Base-by-base conservation (phyloP, 2,113 vertebrate species). In the Pteruthius melanotis region DNA sequence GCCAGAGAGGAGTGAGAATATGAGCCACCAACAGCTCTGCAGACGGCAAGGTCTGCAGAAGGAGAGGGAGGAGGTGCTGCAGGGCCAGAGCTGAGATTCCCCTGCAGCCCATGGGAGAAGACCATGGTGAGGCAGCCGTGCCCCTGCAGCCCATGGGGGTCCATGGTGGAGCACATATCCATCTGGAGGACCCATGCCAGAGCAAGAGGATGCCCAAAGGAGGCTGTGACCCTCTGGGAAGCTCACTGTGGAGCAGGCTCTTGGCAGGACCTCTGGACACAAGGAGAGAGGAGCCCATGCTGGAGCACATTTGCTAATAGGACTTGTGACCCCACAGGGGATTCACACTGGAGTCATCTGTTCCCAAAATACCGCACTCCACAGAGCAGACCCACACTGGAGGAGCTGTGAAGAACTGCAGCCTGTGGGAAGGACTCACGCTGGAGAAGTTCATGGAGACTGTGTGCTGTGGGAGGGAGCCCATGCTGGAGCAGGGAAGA, bases 341-440 rank as follows among this genome's bases (percentile, higher is more conserved):
- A n/a, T n/a, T n/a, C n/a, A n/a, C n/a, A 40, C 16, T 71, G 49
- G 14, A 71, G 42, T 14, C 35, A 21, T 21, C 19, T 63, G 40
- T 21, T 63, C 30, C 26, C 42, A 26, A 80, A 71, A 64, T 22
- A 31, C 20, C 56, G 56, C 40, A n/a, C 16, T 19, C 56, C 15
- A 60, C 1, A 0, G 49, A 47, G 60, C 30, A 66, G 40, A 35
- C 26, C 21, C 49, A 30, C 10, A 28, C 17, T 50, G 68, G 27
- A 65, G 52, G 31, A 72, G 52, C 16, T 31, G 44, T 37, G 68
- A 44, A 33, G 44, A 65, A 24, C 37, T 81, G 59, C 68, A 81
- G 52, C 31, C 27, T 0, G 0, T 33, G 52, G 23, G 44, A 65
- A 81, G 68, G 52, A 59, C 35, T 81, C 31, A 16, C 5, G 2